A percentile compares a stretch with the other conserved stretches of the same genome.
Conservation (phyloP, 2,113 vertebrate species). For the Hemiscyllium ocellatum region DNA sequence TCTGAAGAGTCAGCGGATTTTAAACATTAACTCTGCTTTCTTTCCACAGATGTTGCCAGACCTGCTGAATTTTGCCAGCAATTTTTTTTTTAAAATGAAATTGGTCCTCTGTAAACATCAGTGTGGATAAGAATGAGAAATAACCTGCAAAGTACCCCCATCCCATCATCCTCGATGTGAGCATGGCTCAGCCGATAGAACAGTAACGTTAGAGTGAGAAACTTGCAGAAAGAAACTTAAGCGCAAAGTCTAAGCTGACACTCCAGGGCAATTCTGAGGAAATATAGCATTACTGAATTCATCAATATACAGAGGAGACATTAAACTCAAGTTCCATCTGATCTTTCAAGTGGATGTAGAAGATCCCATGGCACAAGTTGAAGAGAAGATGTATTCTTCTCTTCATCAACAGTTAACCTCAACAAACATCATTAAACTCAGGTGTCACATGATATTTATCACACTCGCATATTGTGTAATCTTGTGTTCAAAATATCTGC, state of each 20-base stretch:
- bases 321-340: not conserved
- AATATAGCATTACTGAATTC: not conserved
- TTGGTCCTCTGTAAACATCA: too few relatives aligned
- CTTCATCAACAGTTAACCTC: not conserved
- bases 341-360: not conserved
- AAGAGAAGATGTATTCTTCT: not conserved
- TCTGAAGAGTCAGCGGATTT: too few relatives aligned
- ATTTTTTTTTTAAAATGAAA: too few relatives aligned
- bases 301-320: not conserved
- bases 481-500: not conserved
- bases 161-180: not conserved
- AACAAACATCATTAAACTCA: not conserved
- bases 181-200: not conserved
- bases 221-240: not conserved
- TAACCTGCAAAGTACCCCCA: too few relatives aligned
- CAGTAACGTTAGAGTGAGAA: not conserved
- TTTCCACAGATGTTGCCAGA: too few relatives aligned
- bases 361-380: not conserved
- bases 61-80: too few relatives aligned
- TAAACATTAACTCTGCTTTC: too few relatives aligned
- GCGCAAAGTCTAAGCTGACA: not conserved
- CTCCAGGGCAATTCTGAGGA: not conserved
- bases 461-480: not conserved
- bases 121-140: not conserved
- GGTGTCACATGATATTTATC: not conserved